These are phyloP conservation scores for Argyrosomus regius DNA, from an alignment of 2,797 vertebrate genomes.

Conservation along the genomic window DNA sequence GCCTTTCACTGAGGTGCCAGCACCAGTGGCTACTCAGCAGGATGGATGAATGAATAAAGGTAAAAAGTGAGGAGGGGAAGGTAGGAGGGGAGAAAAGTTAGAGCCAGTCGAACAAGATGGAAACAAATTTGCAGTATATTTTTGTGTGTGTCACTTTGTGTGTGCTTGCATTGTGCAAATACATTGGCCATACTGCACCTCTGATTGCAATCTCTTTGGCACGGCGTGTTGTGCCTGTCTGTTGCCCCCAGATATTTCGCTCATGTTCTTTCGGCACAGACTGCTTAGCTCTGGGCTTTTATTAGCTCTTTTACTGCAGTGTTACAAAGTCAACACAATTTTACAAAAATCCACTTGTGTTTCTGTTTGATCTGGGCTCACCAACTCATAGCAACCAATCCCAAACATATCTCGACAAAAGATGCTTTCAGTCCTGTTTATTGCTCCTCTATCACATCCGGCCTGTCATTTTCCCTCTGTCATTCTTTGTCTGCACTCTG, in stretches of 20 bases:
- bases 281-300: conserved; percentile 33
- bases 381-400: conserved; percentile 41
- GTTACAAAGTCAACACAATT: conserved; percentile 53
- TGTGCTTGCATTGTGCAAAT: background rate
- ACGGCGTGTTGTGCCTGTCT: conserved; percentile 11
- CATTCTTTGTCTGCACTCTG: conserved; percentile 11
- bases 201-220: conserved; percentile 12
- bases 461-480: background rate
- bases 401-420: conserved; percentile 37
- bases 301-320: conserved; percentile 42
- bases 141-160: background rate
- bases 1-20: conserved; percentile 7
- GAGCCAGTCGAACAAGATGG: background rate
- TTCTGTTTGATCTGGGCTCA: conserved; percentile 51
- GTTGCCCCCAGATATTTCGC: conserved; percentile 39
- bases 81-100: too few species aligned
- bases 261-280: conserved; percentile 22
- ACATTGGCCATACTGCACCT: background rate
- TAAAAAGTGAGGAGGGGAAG: background rate
- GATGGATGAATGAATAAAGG: background rate
- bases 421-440: conserved; percentile 12
- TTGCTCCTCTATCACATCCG: background rate
- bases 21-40: background rate
- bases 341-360: conserved; percentile 45
- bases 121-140: conserved; percentile 12